Conservation (phyloP, 2,797 vertebrate genomes). For the Siniperca undulata region DNA sequence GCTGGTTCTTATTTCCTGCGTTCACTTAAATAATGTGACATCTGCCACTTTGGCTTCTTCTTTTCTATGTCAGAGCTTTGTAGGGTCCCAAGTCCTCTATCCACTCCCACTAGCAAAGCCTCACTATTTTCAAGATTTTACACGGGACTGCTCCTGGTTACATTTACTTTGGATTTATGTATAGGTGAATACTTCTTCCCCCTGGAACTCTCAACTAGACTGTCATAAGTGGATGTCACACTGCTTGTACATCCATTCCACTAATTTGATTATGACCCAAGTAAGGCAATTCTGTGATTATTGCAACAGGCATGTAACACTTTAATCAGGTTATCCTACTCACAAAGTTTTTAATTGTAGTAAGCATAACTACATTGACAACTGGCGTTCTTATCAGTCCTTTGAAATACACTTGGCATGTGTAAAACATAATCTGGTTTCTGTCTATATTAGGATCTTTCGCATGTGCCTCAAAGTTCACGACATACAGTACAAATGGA, state of each 20-base stretch:
- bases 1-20: slow-evolving; percentile 27
- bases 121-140: background rate
- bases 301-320: slow-evolving; percentile 4
- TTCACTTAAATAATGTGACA: slow-evolving; percentile 62
- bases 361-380: background rate
- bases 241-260: background rate
- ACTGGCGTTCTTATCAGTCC: background rate
- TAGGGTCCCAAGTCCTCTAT: background rate
- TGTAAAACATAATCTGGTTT: slow-evolving; percentile 4
- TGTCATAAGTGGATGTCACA: slow-evolving; percentile 12
- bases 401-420: background rate
- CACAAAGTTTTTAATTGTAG: background rate
- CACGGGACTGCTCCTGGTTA: background rate
- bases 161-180: background rate
- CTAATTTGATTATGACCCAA: slow-evolving; percentile 16
- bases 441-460: background rate
- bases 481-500: background rate
- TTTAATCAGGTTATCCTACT: slow-evolving; percentile 17
- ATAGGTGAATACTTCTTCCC: background rate
- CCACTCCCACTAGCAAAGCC: background rate
- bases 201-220: background rate
- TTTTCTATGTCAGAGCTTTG: slow-evolving; percentile 40
- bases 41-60: slow-evolving; percentile 51
- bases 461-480: background rate
- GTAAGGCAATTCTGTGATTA: background rate